These are phyloP conservation scores for Aphidius gifuensis DNA, from an alignment of 1,140 invertebrate species.

Conservation along the genomic window DNA sequence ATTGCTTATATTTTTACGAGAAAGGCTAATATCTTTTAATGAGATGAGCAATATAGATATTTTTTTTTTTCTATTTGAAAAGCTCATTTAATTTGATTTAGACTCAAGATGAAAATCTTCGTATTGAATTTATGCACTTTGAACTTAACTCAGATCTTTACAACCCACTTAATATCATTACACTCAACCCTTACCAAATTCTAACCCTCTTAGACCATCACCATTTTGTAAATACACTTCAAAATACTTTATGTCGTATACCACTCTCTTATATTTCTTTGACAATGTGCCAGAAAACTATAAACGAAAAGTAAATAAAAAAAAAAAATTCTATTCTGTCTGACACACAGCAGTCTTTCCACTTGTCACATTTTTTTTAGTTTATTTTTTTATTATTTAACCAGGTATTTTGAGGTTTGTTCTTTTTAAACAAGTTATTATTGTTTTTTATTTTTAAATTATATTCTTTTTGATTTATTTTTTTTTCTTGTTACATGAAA, in stretches of 20 bases:
- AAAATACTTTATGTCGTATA: not conserved
- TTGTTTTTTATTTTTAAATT: not conserved
- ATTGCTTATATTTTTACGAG: too few relatives aligned
- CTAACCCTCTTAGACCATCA: too few relatives aligned
- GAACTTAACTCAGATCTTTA: too few relatives aligned
- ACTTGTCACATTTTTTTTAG: not conserved
- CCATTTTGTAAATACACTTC: slow-evolving; percentile 4
- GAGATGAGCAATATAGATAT: too few relatives aligned
- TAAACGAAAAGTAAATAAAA: slow-evolving; percentile 16
- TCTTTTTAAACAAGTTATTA: not conserved
- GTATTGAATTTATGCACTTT: too few relatives aligned
- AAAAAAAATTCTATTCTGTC: slow-evolving; percentile 24
- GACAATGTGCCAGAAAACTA: slow-evolving; percentile 25
- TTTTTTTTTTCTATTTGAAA: too few relatives aligned
- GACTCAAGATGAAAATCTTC: too few relatives aligned
- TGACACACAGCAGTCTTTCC: slow-evolving; percentile 4
- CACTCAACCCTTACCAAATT: too few relatives aligned
- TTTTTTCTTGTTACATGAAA: not conserved
- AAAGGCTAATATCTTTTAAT: too few relatives aligned
- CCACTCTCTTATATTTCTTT: slow-evolving; percentile 15
- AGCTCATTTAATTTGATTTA: too few relatives aligned
- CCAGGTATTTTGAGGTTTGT: not conserved
- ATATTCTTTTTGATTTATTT: too few relatives aligned
- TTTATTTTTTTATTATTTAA: not conserved
- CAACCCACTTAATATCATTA: too few relatives aligned